phyloP scores from a whole-genome alignment of 2,113 vertebrate species.

The Symphodus melops region DNA sequence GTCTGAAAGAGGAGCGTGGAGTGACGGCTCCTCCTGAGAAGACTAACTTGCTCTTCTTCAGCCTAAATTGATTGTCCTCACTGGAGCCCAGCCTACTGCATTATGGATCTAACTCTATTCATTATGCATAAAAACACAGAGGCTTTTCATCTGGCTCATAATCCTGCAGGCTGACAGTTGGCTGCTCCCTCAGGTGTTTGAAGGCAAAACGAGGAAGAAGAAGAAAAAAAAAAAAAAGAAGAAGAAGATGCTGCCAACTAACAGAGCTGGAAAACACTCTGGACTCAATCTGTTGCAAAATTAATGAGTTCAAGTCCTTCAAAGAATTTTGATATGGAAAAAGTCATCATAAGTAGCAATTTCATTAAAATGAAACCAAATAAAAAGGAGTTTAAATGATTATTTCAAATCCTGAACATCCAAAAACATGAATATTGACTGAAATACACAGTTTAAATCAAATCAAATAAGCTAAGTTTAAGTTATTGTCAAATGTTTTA shows the following conservation, averaged over 20 bases:
- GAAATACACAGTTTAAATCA: too few relatives aligned
- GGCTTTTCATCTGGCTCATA: conserved; percentile 12
- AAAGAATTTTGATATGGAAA: too few relatives aligned
- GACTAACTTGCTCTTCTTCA: not conserved
- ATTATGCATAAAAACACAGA: conserved; percentile 49
- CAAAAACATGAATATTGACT: too few relatives aligned
- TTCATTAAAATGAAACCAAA: too few relatives aligned
- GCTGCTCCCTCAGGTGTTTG: conserved; percentile 6
- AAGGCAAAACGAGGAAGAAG: not conserved
- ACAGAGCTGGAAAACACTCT: not conserved
- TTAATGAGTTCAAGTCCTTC: too few relatives aligned
- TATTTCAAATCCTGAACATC: too few relatives aligned
- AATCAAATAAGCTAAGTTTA: not conserved
- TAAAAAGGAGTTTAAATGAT: too few relatives aligned
- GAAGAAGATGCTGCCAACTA: not conserved
- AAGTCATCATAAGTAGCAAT: too few relatives aligned
- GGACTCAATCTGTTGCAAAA: not conserved
- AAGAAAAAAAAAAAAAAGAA: not conserved
- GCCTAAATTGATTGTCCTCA: conserved; percentile 25
- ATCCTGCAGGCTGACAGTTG: conserved; percentile 20
- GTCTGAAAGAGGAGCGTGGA: not conserved
- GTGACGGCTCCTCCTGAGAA: not conserved
- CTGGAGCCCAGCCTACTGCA: conserved; percentile 48
- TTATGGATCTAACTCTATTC: conserved; percentile 70
- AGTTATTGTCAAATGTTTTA: not conserved